A percentile compares a stretch with the other conserved stretches of the same genome.
Evolutionary conservation across 1,140 invertebrate genomes (phyloP).

Genomic region (Oryctes rhinoceros): DNA sequence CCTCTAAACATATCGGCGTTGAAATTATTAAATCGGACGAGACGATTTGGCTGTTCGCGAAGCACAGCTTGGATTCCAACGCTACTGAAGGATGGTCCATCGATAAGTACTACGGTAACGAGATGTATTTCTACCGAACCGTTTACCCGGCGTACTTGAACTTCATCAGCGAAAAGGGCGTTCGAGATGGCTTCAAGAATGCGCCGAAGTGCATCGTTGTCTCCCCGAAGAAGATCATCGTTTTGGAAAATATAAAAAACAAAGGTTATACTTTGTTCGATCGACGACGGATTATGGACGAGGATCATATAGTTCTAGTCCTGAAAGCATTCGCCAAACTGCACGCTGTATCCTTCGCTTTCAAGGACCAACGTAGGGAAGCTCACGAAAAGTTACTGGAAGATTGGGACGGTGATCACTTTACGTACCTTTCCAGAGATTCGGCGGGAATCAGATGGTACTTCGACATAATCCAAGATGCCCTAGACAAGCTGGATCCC

Average conservation of each 20-base stretch:
- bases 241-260: conserved; percentile 65
- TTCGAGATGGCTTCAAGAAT: conserved; percentile 46
- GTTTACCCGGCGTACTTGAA: background rate
- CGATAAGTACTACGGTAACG: background rate
- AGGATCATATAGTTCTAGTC: conserved; percentile 60
- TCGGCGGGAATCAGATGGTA: background rate
- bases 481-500: background rate
- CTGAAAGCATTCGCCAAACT: conserved; percentile 64
- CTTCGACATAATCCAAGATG: background rate
- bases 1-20: background rate
- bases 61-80: background rate
- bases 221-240: conserved; percentile 58
- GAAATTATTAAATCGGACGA: background rate
- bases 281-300: conserved; percentile 59
- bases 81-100: background rate
- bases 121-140: background rate
- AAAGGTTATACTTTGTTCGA: conserved; percentile 62
- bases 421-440: background rate
- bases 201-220: conserved; percentile 59
- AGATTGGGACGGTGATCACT: background rate
- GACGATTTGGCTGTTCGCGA: background rate
- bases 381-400: background rate
- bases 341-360: conserved; percentile 65
- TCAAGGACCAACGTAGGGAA: conserved; percentile 60
- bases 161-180: background rate